Conservation (phyloP, 2,113 vertebrate species). For the Odocoileus virginianus region DNA sequence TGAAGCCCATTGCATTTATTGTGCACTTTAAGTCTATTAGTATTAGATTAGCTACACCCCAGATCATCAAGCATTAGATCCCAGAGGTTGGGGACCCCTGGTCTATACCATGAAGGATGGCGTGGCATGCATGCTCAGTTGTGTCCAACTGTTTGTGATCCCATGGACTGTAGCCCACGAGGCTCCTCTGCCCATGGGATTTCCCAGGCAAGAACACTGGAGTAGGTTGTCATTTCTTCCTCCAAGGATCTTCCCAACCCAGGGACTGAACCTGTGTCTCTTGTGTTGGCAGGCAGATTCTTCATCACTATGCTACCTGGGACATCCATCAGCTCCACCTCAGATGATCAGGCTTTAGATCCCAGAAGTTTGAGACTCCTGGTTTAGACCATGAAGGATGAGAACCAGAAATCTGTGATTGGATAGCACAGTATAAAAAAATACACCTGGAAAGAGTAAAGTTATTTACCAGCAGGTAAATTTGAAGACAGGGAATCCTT, state of each 20-base stretch:
- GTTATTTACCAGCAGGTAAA: neutral
- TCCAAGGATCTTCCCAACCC: neutral
- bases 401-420: neutral
- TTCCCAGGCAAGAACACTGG: neutral
- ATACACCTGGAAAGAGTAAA: neutral
- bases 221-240: neutral
- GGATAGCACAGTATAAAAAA: neutral
- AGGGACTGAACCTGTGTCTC: neutral
- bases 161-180: neutral
- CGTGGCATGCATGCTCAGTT: neutral
- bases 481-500: neutral
- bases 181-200: neutral
- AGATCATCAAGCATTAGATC: neutral
- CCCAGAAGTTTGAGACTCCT: neutral
- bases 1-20: neutral
- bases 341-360: neutral
- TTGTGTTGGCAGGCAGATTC: neutral
- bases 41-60: neutral
- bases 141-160: neutral
- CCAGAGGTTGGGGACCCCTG: neutral
- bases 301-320: neutral
- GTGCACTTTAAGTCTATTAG: neutral
- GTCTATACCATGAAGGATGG: neutral
- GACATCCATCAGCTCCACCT: neutral
- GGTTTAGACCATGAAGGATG: neutral